Percentiles rank a stretch among this genome's conserved stretches.
phyloP scores from a whole-genome alignment of 2,797 vertebrate species.

The Enteromius thamalakanensis region DNA sequence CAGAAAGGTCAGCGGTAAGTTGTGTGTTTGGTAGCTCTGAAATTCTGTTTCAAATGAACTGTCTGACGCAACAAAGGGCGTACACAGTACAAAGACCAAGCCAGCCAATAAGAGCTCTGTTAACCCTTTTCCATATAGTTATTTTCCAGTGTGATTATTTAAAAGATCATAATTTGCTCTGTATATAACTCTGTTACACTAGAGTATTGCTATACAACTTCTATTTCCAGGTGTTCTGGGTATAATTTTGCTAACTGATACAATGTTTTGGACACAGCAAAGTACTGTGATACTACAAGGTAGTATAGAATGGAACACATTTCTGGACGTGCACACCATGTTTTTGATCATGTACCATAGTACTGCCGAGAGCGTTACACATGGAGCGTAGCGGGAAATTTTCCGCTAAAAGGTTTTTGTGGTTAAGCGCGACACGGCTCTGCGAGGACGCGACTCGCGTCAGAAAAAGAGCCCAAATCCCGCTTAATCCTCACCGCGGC shows the following conservation, averaged over 20 bases:
- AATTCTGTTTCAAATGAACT: too few species aligned
- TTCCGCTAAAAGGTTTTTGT: constrained; percentile 1
- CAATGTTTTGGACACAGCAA: background rate
- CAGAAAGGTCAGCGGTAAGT: too few species aligned
- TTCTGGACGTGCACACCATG: background rate
- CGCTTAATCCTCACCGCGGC: constrained; percentile 8
- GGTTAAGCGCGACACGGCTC: background rate
- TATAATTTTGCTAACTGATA: background rate
- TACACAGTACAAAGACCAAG: too few species aligned
- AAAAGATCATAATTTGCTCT: too few species aligned
- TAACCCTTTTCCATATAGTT: too few species aligned
- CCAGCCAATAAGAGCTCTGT: too few species aligned
- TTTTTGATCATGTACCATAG: background rate
- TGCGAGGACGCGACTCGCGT: background rate
- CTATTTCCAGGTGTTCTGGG: background rate
- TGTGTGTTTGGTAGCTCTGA: too few species aligned
- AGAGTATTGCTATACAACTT: background rate
- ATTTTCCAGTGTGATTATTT: too few species aligned
- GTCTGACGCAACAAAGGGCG: too few species aligned
- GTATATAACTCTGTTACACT: too few species aligned
- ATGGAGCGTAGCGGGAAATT: background rate
- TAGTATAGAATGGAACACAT: background rate
- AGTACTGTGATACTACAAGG: background rate
- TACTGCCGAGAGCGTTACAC: background rate
- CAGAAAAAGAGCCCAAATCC: background rate